phyloP scores from a whole-genome alignment of 2,888 invertebrate species.

The Ophonus ardosiacus region DNA sequence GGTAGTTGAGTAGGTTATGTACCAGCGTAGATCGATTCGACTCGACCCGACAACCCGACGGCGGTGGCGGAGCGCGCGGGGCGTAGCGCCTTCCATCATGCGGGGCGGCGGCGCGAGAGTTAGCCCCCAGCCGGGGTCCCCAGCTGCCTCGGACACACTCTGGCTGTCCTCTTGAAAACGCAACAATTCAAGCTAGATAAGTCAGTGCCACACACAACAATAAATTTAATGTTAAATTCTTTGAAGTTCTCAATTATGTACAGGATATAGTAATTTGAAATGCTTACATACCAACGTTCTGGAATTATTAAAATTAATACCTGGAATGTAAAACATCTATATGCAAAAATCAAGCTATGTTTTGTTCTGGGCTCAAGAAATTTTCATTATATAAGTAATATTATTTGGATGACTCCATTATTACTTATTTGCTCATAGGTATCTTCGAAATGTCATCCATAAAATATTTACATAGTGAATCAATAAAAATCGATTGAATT shows the following conservation, averaged over 20 bases:
- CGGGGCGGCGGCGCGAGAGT: conserved; percentile 12
- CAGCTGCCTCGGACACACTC: conserved; percentile 21
- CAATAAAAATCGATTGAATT: not conserved
- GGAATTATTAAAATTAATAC: conserved; percentile 36
- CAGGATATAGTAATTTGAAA: conserved; percentile 27
- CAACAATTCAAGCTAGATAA: conserved; percentile 59
- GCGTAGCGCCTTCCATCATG: conserved; percentile 1
- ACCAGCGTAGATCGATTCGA: conserved; percentile 48
- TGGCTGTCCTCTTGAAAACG: conserved; percentile 59
- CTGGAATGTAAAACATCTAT: conserved; percentile 43
- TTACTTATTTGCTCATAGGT: not conserved
- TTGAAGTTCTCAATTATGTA: conserved; percentile 31
- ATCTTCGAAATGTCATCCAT: conserved; percentile 2
- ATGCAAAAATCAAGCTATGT: not conserved
- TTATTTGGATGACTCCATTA: conserved; percentile 8
- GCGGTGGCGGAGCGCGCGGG: not conserved
- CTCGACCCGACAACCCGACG: conserved; percentile 22
- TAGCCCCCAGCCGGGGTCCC: conserved; percentile 29
- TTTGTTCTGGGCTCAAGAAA: not conserved
- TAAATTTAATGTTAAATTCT: conserved; percentile 20
- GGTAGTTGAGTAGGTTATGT: conserved; percentile 54
- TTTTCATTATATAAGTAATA: conserved; percentile 16
- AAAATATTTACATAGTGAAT: conserved; percentile 1
- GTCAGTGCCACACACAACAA: conserved; percentile 48
- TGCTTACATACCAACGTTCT: conserved; percentile 45